Evolutionary conservation across 2,888 invertebrate species (phyloP).

Genomic region (Eilema depressum): DNA sequence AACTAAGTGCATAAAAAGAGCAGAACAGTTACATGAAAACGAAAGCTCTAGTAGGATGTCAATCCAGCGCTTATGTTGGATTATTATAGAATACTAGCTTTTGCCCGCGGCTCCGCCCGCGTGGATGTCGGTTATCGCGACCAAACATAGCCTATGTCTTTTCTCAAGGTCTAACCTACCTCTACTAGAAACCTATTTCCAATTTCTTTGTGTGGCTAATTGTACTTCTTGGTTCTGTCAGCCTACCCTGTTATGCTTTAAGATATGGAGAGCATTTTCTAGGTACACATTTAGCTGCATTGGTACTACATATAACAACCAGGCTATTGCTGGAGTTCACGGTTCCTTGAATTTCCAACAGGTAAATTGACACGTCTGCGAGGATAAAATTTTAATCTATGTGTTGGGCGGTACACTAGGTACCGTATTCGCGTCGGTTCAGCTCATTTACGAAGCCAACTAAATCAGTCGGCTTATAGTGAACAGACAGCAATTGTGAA

Average conservation of each 20-base stretch:
- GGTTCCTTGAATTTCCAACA: not conserved
- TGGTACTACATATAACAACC: not conserved
- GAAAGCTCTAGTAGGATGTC: not conserved
- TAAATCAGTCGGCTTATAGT: slow-evolving; percentile 70
- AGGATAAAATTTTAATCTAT: slow-evolving; percentile 59
- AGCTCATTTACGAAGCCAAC: slow-evolving; percentile 71
- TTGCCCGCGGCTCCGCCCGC: too few species aligned
- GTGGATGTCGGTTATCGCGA: too few species aligned
- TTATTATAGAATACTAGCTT: too few species aligned
- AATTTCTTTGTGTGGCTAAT: not conserved
- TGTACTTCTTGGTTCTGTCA: not conserved
- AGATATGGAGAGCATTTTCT: too few species aligned
- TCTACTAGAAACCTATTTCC: too few species aligned
- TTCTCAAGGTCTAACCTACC: too few species aligned
- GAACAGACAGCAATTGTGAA: slow-evolving; percentile 67
- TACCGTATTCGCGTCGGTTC: slow-evolving; percentile 70
- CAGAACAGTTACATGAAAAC: not conserved
- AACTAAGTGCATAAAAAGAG: not conserved
- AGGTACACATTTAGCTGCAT: too few species aligned
- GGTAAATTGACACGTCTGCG: slow-evolving; percentile 29
- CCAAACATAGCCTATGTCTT: too few species aligned
- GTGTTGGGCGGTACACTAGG: slow-evolving; percentile 61
- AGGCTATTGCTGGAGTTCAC: not conserved
- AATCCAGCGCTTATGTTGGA: too few species aligned
- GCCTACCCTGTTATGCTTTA: too few species aligned